A percentile compares a stretch with the other conserved stretches of the same genome.
These are phyloP conservation scores for Progne subis DNA, from an alignment of 2,113 vertebrate genomes.

Conservation along the genomic window DNA sequence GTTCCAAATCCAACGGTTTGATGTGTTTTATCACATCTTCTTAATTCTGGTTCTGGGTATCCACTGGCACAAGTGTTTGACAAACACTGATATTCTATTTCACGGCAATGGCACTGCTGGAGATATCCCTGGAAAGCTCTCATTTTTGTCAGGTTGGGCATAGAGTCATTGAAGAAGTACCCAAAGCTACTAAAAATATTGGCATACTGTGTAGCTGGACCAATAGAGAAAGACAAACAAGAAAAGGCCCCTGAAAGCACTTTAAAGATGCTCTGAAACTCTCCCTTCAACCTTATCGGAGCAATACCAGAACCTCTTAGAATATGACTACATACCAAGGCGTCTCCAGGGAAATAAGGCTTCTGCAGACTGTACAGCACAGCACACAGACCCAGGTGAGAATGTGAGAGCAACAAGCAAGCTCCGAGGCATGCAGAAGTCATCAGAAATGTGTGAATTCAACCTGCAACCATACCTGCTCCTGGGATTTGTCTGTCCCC, in stretches of 20 bases:
- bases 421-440: accelerated
- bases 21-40: neutral
- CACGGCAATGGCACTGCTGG: neutral
- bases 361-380: neutral
- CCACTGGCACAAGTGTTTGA: neutral
- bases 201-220: neutral
- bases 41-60: neutral
- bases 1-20: neutral
- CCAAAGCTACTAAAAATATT: neutral
- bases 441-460: neutral
- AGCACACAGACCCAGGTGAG: accelerated
- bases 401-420: neutral
- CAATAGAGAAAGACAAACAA: neutral
- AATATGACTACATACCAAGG: neutral
- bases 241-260: neutral
- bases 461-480: neutral
- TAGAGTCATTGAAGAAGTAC: neutral
- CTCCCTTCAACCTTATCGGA: neutral
- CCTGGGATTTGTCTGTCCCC: neutral
- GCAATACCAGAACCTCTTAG: neutral
- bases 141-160: neutral
- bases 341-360: neutral
- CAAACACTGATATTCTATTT: neutral
- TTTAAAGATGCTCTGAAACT: neutral
- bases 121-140: neutral